Percentiles rank a stretch among this genome's conserved stretches.
Conservation (phyloP, 2,113 vertebrate species). For the Axis porcinus region DNA sequence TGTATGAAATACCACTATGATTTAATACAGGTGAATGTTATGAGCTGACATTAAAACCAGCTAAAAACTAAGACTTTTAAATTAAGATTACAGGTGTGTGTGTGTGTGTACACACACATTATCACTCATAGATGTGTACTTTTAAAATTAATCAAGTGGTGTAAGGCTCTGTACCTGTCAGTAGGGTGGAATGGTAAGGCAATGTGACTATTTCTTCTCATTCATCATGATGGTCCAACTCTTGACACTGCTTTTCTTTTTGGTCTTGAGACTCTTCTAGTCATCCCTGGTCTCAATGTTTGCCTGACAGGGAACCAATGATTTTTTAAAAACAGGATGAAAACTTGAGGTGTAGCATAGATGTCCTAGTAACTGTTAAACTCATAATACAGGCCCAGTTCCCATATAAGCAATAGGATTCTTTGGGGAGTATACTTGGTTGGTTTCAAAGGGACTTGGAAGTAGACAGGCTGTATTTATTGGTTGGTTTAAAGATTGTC, state of each 20-base stretch:
- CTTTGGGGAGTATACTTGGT: neutral
- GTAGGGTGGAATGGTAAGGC: neutral
- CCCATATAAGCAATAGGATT: neutral
- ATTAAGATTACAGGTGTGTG: neutral
- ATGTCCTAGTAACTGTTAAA: neutral
- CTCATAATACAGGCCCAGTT: neutral
- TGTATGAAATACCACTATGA: neutral
- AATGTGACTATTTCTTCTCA: neutral
- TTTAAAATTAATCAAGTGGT: neutral
- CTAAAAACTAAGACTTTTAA: neutral
- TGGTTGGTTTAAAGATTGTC: constrained; percentile 30
- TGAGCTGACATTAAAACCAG: neutral
- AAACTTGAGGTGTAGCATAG: neutral
- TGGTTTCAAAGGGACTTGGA: neutral
- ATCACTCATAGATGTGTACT: neutral
- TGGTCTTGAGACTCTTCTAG: neutral
- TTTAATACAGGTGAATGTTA: constrained; percentile 13
- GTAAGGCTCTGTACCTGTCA: neutral
- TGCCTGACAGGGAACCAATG: neutral
- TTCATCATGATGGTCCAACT: neutral
- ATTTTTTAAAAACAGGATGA: neutral
- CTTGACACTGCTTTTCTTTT: neutral
- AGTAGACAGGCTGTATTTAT: neutral
- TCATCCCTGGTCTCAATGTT: neutral
- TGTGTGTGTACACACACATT: neutral